phyloP scores from a whole-genome alignment of 2,797 vertebrate genomes.

The Acomys russatus region DNA sequence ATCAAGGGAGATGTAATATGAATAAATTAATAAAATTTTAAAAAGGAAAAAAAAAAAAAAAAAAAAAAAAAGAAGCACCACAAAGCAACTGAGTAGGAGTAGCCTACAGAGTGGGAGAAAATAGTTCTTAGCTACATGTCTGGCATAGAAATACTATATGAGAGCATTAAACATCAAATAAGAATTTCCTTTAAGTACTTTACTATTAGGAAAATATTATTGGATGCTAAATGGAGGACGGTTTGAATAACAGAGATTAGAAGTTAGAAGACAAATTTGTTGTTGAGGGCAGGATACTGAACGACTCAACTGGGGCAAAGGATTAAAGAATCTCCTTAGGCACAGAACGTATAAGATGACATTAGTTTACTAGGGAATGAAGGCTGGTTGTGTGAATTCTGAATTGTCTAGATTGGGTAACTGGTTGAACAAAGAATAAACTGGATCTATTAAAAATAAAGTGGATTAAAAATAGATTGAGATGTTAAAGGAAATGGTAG shows the following conservation, averaged over 20 bases:
- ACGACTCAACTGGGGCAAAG: not conserved
- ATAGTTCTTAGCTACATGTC: not conserved
- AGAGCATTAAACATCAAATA: not conserved
- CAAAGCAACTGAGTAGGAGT: not conserved
- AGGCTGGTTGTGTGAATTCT: not conserved
- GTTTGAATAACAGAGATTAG: not conserved
- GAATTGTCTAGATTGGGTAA: not conserved
- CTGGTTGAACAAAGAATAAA: constrained; percentile 18
- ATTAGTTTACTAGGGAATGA: not conserved
- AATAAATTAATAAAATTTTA: too few species aligned
- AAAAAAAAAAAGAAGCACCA: too few species aligned
- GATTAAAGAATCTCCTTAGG: not conserved
- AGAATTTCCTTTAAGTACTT: not conserved
- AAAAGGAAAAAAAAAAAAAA: too few species aligned
- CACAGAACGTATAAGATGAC: not conserved
- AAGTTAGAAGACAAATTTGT: not conserved
- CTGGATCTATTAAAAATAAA: not conserved
- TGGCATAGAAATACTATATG: too few species aligned
- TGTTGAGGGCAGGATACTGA: not conserved
- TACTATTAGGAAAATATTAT: not conserved
- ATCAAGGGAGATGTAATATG: too few species aligned
- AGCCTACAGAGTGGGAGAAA: not conserved
- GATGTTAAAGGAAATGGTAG: not conserved
- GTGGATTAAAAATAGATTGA: not conserved
- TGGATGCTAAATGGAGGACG: not conserved